These are phyloP conservation scores for Leptothorax acervorum DNA, from an alignment of 2,888 invertebrate species.

Conservation along the genomic window DNA sequence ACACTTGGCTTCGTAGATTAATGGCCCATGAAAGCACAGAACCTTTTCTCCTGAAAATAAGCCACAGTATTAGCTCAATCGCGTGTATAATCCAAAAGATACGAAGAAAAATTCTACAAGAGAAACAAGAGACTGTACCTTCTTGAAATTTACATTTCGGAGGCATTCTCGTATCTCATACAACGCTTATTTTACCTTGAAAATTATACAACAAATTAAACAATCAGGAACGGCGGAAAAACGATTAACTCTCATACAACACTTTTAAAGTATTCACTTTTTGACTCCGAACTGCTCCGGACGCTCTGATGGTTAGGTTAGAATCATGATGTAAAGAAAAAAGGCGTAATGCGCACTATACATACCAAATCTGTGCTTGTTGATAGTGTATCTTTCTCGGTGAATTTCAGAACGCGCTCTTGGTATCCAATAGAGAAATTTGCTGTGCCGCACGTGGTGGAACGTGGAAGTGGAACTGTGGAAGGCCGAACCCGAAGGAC, in stretches of 20 bases:
- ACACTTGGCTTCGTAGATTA: conserved; percentile 99
- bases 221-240: background rate
- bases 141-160: conserved; percentile 92
- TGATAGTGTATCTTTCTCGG: too few species aligned
- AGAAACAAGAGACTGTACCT: conserved; percentile 86
- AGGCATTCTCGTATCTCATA: conserved; percentile 84
- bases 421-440: too few species aligned
- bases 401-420: too few species aligned
- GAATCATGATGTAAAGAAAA: too few species aligned
- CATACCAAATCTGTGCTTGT: too few species aligned
- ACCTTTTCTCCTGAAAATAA: conserved; percentile 92
- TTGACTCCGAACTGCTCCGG: background rate
- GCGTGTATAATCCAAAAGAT: background rate
- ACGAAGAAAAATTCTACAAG: conserved; percentile 3
- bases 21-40: conserved; percentile 97
- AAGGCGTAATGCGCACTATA: too few species aligned
- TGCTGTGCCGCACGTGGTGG: too few species aligned
- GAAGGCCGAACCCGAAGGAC: too few species aligned
- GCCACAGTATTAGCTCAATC: background rate
- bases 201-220: background rate
- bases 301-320: background rate
- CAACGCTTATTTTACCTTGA: background rate
- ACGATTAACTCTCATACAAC: background rate
- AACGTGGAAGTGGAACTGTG: too few species aligned
- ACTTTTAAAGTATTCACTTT: background rate